Percentiles rank a stretch among this genome's conserved stretches.
Conservation (phyloP, 2,113 vertebrate species). For the Ochotona curzoniae region DNA sequence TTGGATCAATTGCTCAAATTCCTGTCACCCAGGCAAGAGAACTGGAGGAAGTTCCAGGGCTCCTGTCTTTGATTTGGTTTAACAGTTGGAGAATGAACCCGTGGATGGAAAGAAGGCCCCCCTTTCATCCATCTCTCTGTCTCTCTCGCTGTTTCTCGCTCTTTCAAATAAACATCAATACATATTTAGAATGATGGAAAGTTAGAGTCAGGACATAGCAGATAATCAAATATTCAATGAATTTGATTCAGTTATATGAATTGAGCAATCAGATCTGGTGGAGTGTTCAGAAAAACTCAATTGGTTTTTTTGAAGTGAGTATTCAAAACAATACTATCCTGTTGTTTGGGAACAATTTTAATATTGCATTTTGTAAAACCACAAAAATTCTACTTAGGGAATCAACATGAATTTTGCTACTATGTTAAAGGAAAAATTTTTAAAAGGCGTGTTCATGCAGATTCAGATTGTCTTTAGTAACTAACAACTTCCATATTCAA, state of each 20-base stretch:
- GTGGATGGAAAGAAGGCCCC: no score
- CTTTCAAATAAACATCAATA: no score
- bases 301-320: neutral
- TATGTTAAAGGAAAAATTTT: neutral
- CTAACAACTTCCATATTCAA: no score
- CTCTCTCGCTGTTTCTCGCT: no score
- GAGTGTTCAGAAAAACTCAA: no score
- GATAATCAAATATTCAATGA: conserved; percentile 2
- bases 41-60: no score
- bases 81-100: no score
- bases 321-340: neutral
- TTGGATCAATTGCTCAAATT: no score
- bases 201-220: neutral
- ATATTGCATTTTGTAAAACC: conserved; percentile 12
- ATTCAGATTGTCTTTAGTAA: neutral
- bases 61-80: no score
- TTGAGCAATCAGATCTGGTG: neutral
- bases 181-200: neutral
- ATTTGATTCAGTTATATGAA: conserved; percentile 8
- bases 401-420: neutral
- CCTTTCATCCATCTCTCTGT: no score
- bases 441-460: neutral
- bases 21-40: no score
- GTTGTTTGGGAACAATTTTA: neutral
- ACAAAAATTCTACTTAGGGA: neutral